Evolutionary conservation across 2,113 vertebrate species (phyloP), one percentile per base, ranked within the genome.

Genomic region (Thunnus maccoyii): DNA sequence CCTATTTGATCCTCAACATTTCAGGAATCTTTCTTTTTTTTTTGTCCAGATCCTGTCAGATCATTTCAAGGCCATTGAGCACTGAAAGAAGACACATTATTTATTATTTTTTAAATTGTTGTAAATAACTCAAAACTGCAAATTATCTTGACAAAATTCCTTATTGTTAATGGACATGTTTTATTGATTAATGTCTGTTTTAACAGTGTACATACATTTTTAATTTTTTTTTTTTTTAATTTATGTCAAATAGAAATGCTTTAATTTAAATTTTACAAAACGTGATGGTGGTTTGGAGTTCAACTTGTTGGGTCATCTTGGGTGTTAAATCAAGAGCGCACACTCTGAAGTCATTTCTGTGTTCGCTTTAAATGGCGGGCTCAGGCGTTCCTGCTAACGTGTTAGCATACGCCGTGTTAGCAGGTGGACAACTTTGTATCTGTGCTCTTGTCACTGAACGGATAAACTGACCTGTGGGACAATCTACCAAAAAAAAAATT

Each of bases 121-220:
- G 81, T 90, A 91, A 89, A 86, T 86, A 84, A 79, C 46, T 69
- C 32, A 32, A 70, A 78, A 68, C 15, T 2, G 61, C 22, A 77
- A 78, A 75, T 41, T 44, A 3, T 68, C 52, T 36, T 48, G 27
- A 71, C 30, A 22, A 8, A 70, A 62, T 16, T 78, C 66, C 25
- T 70, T 17, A 10, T 66, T 70, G 44, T 66, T 30, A 41, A 70
- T 64, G 22, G 56, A 78, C 18, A 65, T 65, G 60, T 78, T 85
- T 63, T 76, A 71, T 75, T n/a, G 70, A 77, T 71, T 58, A 50
- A 61, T 48, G 72, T 86, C 15, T 84, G 55, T 80, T 83, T 66
- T 57, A 80, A 82, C 60, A 14, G 64, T 82, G 78, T 84, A 74
- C 58, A 84, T 89, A 65, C 32, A 41, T 78, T 78, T 81, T 56